Base-by-base conservation (phyloP, 2,888 invertebrate genomes). In the Eupithecia tripunctaria region DNA sequence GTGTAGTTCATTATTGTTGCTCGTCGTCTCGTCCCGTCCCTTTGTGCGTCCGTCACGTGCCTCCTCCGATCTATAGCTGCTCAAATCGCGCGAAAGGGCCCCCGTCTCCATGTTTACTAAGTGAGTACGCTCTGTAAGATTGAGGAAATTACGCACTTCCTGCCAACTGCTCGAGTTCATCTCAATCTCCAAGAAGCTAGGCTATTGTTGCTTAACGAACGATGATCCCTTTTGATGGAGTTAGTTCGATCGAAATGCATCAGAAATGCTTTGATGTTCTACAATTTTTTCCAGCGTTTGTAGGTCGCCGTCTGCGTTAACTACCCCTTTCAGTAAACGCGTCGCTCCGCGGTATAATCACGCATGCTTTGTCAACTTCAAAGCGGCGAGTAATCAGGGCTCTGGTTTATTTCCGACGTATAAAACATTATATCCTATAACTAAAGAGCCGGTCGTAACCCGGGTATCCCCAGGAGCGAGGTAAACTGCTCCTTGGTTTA, bases 21-120 rank as follows among this genome's bases (percentile, higher is more conserved):
- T 86, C 83, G 86, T 82, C 82, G 83, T 82, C 79, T 82, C 82
- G 83, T 83, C 85, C 80, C 78, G 85, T 87, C 85, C 84, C 86
- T 91, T 91, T 91, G 90, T 91, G 84, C 82, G 82, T 83, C 82
- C 85, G 85, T 88, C 88, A 88, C 88, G 86, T 84, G 83, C 83
- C 82, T 79, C 79, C 79, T 78, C 77, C 85, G 82, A 85, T 86
- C 85, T 83, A 84, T 85, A 83, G 82, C 83, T 80, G 82, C 82
- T 83, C 82, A 83, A 85, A 86, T 84, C 84, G 83, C 82, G 81
- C 80, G 81, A 84, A 83, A 84, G 85, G 78, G 77, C 77, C 78
- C 78, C 79, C 74, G 74, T 77, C 77, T 81, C 72, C 80, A 80
- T 82, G 79, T 82, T 81, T 82, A 82, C 81, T 79, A 82, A 80